A percentile compares a stretch with the other conserved stretches of the same genome.
These are phyloP conservation scores for Lydus trimaculatus DNA, from an alignment of 2,888 invertebrate genomes.

Conservation along the genomic window DNA sequence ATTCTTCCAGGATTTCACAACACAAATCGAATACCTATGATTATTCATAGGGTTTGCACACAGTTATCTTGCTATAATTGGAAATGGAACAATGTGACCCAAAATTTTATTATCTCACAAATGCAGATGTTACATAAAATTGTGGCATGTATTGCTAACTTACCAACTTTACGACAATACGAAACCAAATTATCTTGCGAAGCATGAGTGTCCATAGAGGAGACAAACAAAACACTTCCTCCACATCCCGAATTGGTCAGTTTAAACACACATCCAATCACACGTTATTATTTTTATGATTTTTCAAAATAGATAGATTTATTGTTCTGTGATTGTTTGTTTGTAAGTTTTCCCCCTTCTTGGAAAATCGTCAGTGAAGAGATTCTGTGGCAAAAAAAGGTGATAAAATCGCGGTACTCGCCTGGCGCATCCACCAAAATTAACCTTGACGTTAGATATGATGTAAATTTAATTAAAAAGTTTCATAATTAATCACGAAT, in stretches of 20 bases:
- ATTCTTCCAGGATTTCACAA: background rate
- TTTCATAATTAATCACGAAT: background rate
- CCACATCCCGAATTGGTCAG: no score
- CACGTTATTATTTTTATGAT: no score
- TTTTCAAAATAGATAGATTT: no score
- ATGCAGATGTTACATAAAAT: background rate
- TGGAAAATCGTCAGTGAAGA: no score
- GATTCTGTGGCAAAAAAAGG: background rate
- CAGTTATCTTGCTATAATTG: background rate
- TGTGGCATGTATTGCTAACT: background rate
- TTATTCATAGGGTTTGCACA: background rate
- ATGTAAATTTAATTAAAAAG: background rate
- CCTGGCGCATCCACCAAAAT: slow-evolving; percentile 1
- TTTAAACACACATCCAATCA: no score
- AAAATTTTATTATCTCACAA: slow-evolving; percentile 1
- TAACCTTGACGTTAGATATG: background rate
- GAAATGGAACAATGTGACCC: background rate
- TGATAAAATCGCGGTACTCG: background rate
- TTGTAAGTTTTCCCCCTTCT: no score
- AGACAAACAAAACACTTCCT: no score
- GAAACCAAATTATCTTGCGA: background rate
- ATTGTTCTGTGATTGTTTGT: no score
- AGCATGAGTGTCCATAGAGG: no score
- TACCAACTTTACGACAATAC: background rate
- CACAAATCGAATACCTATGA: background rate